phyloP scores from a whole-genome alignment of 1,140 invertebrate genomes.

The Aporrectodea caliginosa region DNA sequence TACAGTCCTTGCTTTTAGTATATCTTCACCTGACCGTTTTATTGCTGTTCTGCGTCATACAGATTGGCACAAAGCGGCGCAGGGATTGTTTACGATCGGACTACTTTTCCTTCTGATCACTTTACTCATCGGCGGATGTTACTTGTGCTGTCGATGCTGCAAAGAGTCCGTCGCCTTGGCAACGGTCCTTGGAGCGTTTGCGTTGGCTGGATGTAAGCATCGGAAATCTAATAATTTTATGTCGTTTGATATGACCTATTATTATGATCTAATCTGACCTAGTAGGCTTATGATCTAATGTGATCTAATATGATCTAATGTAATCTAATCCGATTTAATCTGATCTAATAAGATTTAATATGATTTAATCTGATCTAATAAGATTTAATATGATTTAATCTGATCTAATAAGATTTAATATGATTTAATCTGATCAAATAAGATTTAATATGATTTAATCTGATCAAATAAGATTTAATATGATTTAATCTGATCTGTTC shows the following conservation, averaged over 20 bases:
- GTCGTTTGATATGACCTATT: background rate
- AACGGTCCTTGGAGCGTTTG: slow-evolving; percentile 10
- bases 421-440: background rate
- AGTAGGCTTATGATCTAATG: background rate
- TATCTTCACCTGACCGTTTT: too few species aligned
- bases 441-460: background rate
- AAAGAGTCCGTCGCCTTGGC: slow-evolving; percentile 20
- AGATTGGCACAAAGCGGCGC: slow-evolving; percentile 21
- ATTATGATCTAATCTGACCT: background rate
- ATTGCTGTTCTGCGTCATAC: too few species aligned
- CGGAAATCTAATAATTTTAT: background rate
- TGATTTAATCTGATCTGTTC: too few species aligned
- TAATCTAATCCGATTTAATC: too few species aligned
- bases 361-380: too few species aligned
- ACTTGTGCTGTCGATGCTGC: slow-evolving; percentile 21
- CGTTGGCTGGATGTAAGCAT: slow-evolving; percentile 1
- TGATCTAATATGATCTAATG: too few species aligned
- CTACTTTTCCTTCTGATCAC: slow-evolving; percentile 9
- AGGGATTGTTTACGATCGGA: slow-evolving; percentile 7
- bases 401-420: background rate
- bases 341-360: too few species aligned
- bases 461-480: background rate
- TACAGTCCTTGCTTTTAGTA: too few species aligned
- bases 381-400: too few species aligned
- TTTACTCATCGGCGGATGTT: slow-evolving; percentile 17